A percentile compares a stretch with the other conserved stretches of the same genome.
phyloP scores from a whole-genome alignment of 2,888 invertebrate species.

The Diaphora mendica region DNA sequence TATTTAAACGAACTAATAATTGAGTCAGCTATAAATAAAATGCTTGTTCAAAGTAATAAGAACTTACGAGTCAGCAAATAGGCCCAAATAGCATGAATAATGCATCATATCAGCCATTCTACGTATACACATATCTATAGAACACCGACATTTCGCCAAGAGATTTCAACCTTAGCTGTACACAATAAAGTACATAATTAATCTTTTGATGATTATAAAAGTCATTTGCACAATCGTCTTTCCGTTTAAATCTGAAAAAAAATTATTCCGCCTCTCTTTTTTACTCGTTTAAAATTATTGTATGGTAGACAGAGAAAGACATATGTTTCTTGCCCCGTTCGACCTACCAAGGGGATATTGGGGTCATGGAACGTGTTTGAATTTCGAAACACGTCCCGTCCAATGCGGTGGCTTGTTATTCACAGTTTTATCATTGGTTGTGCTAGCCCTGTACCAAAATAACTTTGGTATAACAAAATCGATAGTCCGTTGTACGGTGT shows the following conservation, averaged over 20 bases:
- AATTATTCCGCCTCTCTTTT: conserved; percentile 63
- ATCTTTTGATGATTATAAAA: conserved; percentile 56
- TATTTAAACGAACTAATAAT: conserved; percentile 20
- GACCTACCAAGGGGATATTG: conserved; percentile 68
- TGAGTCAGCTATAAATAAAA: conserved; percentile 35
- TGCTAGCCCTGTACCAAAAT: conserved; percentile 67
- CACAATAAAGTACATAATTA: conserved; percentile 55
- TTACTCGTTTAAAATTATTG: conserved; percentile 47
- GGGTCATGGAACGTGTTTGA: conserved; percentile 85
- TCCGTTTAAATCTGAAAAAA: conserved; percentile 61
- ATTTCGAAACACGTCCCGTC: conserved; percentile 83
- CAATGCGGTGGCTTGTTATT: conserved; percentile 78
- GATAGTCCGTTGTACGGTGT: conserved; percentile 59
- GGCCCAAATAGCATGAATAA: conserved; percentile 63
- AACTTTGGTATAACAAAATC: conserved; percentile 62
- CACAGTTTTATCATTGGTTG: conserved; percentile 77
- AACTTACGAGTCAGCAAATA: conserved; percentile 49
- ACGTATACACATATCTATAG: conserved; percentile 51
- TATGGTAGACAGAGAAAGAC: conserved; percentile 68
- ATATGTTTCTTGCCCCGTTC: conserved; percentile 56
- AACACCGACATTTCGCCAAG: conserved; percentile 15
- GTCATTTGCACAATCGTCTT: conserved; percentile 63
- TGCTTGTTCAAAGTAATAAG: conserved; percentile 32
- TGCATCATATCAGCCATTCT: conserved; percentile 69
- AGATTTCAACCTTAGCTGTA: conserved; percentile 36